phyloP scores from a whole-genome alignment of 23 tunicate genomes.

The Diplosoma virens region DNA sequence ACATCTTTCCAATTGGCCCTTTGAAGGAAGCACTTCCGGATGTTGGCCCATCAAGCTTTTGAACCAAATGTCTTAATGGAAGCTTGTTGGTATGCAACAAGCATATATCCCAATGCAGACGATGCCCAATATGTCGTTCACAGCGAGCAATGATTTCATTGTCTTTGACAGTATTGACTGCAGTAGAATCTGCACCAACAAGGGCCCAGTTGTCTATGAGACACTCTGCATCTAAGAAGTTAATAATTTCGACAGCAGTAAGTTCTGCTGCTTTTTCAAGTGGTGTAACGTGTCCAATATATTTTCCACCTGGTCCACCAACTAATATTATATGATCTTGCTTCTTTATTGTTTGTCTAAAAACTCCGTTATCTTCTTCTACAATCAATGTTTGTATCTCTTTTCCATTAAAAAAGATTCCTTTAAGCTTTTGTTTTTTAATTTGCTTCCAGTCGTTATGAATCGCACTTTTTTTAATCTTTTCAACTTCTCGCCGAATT shows the following conservation, averaged over 20 bases:
- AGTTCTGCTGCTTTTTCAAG: slow-evolving; percentile 8
- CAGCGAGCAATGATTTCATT: background rate
- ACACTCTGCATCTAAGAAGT: slow-evolving; percentile 1
- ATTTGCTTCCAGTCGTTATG: background rate
- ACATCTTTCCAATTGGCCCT: slow-evolving; percentile 16
- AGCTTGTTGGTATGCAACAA: slow-evolving; percentile 25
- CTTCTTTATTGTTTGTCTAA: background rate
- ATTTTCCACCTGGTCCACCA: slow-evolving; percentile 7
- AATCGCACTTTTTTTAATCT: background rate
- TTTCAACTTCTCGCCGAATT: slow-evolving; percentile 12
- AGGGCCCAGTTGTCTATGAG: slow-evolving; percentile 8
- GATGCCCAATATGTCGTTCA: slow-evolving; percentile 17
- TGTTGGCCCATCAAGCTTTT: slow-evolving; percentile 20
- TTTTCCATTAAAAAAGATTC: slow-evolving; percentile 3
- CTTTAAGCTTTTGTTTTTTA: no score
- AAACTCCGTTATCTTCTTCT: no score
- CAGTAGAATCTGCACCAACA: slow-evolving; percentile 9
- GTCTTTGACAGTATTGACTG: slow-evolving; percentile 10
- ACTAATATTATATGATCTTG: slow-evolving; percentile 11
- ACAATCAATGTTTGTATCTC: slow-evolving; percentile 6
- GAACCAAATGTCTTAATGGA: background rate
- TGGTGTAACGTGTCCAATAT: slow-evolving; percentile 8
- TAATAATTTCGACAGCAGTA: background rate
- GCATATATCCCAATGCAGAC: slow-evolving; percentile 5
- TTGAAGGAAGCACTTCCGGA: slow-evolving; percentile 15